Conservation (phyloP, 2,888 invertebrate species). For the Drosophila subquinaria region DNA sequence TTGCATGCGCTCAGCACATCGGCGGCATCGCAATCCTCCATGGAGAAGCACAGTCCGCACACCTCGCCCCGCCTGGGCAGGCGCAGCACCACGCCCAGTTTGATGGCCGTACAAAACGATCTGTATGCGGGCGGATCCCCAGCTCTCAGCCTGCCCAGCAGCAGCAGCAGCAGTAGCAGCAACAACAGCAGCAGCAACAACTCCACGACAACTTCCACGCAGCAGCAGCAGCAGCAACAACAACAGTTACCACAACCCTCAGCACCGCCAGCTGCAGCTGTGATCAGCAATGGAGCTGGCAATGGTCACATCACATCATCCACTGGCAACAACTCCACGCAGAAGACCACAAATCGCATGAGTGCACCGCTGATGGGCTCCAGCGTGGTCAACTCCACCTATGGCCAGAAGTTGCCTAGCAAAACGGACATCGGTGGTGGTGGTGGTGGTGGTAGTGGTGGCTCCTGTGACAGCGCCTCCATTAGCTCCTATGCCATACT, state of each 20-base stretch:
- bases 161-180: conserved; percentile 53
- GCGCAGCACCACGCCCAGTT: conserved; percentile 84
- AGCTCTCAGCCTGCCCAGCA: conserved; percentile 75
- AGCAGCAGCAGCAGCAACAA: conserved; percentile 26
- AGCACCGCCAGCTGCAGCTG: conserved; percentile 80
- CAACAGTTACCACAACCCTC: conserved; percentile 71
- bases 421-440: conserved; percentile 66
- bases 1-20: conserved; percentile 87
- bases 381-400: conserved; percentile 67
- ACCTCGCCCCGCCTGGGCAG: conserved; percentile 87
- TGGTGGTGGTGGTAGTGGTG: conserved; percentile 35
- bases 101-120: conserved; percentile 85
- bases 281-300: conserved; percentile 65
- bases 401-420: conserved; percentile 68
- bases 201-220: conserved; percentile 41
- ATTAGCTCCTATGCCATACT: conserved; percentile 82
- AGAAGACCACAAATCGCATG: conserved; percentile 84
- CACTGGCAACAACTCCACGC: conserved; percentile 53
- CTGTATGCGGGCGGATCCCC: conserved; percentile 81
- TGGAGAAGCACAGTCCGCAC: conserved; percentile 87
- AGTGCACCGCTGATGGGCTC: conserved; percentile 84
- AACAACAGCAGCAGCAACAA: conserved; percentile 55
- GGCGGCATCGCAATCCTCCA: conserved; percentile 56
- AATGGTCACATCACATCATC: conserved; percentile 17
- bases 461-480: conserved; percentile 74